Base-by-base conservation (phyloP, 2,113 vertebrate genomes). In the Cyprinodon brontotheroides region DNA sequence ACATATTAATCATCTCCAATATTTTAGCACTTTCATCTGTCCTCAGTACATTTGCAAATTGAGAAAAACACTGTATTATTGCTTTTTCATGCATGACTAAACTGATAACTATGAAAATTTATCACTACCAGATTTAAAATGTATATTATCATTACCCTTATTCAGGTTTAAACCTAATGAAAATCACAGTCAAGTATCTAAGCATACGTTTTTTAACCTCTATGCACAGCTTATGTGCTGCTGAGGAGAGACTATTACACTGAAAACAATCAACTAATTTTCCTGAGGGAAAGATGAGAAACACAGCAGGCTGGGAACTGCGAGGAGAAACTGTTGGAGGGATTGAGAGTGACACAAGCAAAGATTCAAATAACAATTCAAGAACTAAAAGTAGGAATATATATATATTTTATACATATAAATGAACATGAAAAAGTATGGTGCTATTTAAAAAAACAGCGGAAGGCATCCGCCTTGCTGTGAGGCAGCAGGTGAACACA, bases 401-500 rank as follows among this genome's bases (percentile, higher is more conserved):
- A 38, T 73, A 61, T 53, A 20, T n/a, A 57, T 57, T 6, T 20
- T 20, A 57, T 41, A 41, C 4, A 41, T 6, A 41, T 29, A 72
- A 40, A 70, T 0, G 15, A 41, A 62, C 14, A 79, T 69, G 47
- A 80, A 63, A 74, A 63, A 36, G 39, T 65, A 68, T 59, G 10
- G 73, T 17, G 1, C 68, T 40, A 70, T 82, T 81, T 14, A 10
- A 10, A 65, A 74, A 74, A 62, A 61, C 40, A 70, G 63, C 80
- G 61, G 29, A 66, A 40, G 74, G 73, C 69, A 75, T 79, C 37
- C 40, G 60, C 47, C 66, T 67, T 43, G 60, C 47, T 81, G 77
- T 10, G 81, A 82, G 81, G 81, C 78, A 81, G 85, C 72, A 89
- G 78, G 83, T 85, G 84, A 78, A 74, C 61, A 43, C 1, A 11